phyloP scores from a whole-genome alignment of 2,113 vertebrate species.

The Neodontobutis hainanensis region DNA sequence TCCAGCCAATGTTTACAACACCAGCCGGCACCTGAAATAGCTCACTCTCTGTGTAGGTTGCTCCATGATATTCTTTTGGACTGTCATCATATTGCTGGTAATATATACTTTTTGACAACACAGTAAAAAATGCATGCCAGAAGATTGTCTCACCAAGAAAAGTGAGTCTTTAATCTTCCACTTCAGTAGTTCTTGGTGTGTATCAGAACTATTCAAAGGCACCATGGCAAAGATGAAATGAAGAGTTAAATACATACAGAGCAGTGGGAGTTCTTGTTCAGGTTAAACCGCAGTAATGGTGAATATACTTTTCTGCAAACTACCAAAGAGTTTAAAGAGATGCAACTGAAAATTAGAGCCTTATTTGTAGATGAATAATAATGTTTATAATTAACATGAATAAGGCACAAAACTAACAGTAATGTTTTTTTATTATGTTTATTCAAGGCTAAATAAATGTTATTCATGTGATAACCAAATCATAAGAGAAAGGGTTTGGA shows the following conservation, averaged over 20 bases:
- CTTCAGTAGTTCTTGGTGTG: slow-evolving; percentile 14
- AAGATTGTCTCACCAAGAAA: not conserved
- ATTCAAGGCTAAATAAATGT: slow-evolving; percentile 13
- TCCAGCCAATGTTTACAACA: slow-evolving; percentile 10
- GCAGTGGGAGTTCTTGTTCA: not conserved
- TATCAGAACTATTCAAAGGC: slow-evolving; percentile 31
- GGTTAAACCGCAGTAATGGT: slow-evolving; percentile 14
- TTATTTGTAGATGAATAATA: not conserved
- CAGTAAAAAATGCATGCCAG: slow-evolving; percentile 8
- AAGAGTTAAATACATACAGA: not conserved
- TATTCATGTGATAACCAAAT: slow-evolving; percentile 30
- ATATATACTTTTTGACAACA: not conserved
- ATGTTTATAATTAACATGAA: not conserved
- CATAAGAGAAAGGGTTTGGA: slow-evolving; percentile 12
- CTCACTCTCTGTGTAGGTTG: slow-evolving; percentile 1
- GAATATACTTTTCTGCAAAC: not conserved
- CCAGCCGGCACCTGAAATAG: slow-evolving; percentile 7
- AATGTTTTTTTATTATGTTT: slow-evolving; percentile 26
- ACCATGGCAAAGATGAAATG: slow-evolving; percentile 10
- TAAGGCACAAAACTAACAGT: not conserved
- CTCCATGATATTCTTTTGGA: slow-evolving; percentile 7
- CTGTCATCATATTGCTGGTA: slow-evolving; percentile 4
- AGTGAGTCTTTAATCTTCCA: slow-evolving; percentile 23
- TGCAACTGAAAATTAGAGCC: not conserved
- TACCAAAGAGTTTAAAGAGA: not conserved